Base-by-base conservation (phyloP, 2,888 invertebrate species). In the Pemphredon lugubris region DNA sequence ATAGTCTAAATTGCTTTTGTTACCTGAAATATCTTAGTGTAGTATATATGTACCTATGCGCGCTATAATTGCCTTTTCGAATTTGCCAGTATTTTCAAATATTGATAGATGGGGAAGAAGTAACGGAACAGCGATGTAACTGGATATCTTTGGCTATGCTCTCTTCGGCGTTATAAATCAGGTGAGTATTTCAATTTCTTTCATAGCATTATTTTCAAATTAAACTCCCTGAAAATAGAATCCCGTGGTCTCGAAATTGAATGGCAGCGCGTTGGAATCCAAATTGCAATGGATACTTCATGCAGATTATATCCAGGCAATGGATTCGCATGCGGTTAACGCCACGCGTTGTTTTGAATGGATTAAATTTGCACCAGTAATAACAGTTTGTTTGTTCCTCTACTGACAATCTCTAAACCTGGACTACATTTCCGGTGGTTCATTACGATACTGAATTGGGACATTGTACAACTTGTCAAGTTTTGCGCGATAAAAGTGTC, bases 1-100 rank as follows among this genome's bases (percentile, higher is more conserved):
- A 79, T 79, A 75, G 75, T 82, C 76, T 64, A 71, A 77, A 83
- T 83, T 80, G 83, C 83, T 83, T 83, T 83, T 80, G 82, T 81
- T 83, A 75, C 79, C 66, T 74, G 65, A 61, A 69, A 77, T 81
- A 82, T 81, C 77, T 77, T 70, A 54, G 51, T 59, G 47, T 32
- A n/a, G n/a, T n/a, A n/a, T n/a, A n/a, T n/a, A n/a, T n/a, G n/a
- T n/a, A n/a, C n/a, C n/a, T 21, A 34, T 23, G 45, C 21, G 34
- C 55, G 11, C 32, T 68, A 37, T 20, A 26, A 59, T 59, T 64
- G 59, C 60, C 59, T 51, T 53, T 53, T 57, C n/a, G 30, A 13
- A 39, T 16, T 39, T 13, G 6, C 5, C 5, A 7, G 2, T n/a
- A 21, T 13, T 16, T 1, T 7, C 2, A n/a, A 23, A 7, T n/a